A percentile compares a stretch with the other conserved stretches of the same genome.
These are phyloP conservation scores for Chirona hameri DNA, from an alignment of 2,888 invertebrate genomes.

Conservation along the genomic window DNA sequence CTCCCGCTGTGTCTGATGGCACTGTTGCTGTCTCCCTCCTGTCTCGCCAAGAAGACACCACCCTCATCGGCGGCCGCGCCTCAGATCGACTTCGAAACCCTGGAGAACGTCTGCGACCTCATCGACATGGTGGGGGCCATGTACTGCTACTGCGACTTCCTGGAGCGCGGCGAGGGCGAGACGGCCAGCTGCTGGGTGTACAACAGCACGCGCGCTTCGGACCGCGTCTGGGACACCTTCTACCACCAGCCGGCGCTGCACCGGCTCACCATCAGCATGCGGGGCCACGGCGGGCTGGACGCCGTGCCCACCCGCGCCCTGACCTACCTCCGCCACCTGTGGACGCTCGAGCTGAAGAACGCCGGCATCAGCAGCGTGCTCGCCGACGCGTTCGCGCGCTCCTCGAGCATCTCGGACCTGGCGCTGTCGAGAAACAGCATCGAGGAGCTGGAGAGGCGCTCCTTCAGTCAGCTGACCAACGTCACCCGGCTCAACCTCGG, in stretches of 20 bases:
- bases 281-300: constrained; percentile 66
- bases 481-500: constrained; percentile 66
- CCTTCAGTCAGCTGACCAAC: constrained; percentile 68
- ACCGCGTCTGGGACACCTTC: constrained; percentile 64
- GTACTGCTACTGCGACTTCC: constrained; percentile 62
- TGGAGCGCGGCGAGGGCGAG: constrained; percentile 57
- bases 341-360: constrained; percentile 66
- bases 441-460: constrained; percentile 60
- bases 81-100: not conserved
- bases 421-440: constrained; percentile 66
- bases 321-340: constrained; percentile 55
- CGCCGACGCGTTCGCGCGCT: constrained; percentile 68
- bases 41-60: too few species aligned
- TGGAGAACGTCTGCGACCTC: constrained; percentile 12
- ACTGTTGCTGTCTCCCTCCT: too few species aligned
- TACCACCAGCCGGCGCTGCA: constrained; percentile 56
- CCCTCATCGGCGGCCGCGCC: not conserved
- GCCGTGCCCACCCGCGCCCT: constrained; percentile 60
- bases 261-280: constrained; percentile 59
- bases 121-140: not conserved
- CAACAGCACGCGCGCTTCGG: constrained; percentile 58
- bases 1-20: too few species aligned
- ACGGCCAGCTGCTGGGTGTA: constrained; percentile 76
- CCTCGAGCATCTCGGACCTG: constrained; percentile 63
- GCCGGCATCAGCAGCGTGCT: constrained; percentile 66